Conservation (phyloP, 92 coral and sea anemone genomes). For the Parazoanthus darwini region DNA sequence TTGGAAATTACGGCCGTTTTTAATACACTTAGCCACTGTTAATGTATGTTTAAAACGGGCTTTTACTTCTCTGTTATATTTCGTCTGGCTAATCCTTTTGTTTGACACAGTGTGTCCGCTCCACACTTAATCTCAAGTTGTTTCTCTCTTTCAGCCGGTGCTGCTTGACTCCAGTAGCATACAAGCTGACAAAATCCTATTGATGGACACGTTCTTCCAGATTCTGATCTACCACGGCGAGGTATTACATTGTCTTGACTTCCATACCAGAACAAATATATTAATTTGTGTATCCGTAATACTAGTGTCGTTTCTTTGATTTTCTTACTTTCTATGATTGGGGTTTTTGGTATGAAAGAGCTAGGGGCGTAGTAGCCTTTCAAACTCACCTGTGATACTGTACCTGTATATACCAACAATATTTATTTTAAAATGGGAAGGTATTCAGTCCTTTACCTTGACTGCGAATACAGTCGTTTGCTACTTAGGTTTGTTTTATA, state of each 20-base stretch:
- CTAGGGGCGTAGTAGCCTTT: not conserved
- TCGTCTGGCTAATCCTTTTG: not conserved
- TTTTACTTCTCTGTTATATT: too few species aligned
- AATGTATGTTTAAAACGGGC: not conserved
- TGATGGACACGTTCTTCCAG: conserved; percentile 96
- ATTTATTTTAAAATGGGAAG: too few species aligned
- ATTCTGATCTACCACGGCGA: conserved; percentile 97
- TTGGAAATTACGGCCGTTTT: too few species aligned
- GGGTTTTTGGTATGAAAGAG: too few species aligned
- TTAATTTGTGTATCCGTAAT: not conserved
- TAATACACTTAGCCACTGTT: not conserved
- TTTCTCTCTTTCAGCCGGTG: conserved; percentile 82
- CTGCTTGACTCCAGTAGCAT: conserved; percentile 96
- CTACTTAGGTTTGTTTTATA: too few species aligned
- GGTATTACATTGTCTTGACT: conserved; percentile 49
- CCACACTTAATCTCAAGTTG: not conserved
- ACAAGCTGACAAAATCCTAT: conserved; percentile 83
- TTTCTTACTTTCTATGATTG: not conserved
- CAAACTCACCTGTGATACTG: not conserved
- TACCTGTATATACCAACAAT: not conserved
- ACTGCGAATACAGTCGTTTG: too few species aligned
- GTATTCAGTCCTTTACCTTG: too few species aligned
- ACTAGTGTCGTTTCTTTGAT: too few species aligned
- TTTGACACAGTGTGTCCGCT: not conserved
- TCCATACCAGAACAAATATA: not conserved